Evolutionary conservation across 1,140 invertebrate species (phyloP).

Genomic region (Coelopa frigida): DNA sequence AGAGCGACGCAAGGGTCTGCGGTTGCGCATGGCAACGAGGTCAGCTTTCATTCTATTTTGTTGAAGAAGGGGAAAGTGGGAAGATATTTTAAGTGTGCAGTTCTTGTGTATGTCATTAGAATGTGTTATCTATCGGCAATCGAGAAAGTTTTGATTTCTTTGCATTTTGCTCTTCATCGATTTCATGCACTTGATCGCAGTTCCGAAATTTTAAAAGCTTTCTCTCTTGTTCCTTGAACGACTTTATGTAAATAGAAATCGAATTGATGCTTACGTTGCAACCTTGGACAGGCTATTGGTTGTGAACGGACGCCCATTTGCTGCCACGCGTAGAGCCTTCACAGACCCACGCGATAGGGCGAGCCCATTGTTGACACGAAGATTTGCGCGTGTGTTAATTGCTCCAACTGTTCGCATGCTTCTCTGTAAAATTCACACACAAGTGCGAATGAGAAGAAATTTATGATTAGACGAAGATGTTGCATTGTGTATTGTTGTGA

Average conservation of each 20-base stretch:
- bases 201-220: no score
- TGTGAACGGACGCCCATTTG: slow-evolving; percentile 32
- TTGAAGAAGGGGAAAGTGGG: slow-evolving; percentile 6
- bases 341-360: slow-evolving; percentile 20
- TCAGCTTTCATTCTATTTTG: slow-evolving; percentile 37
- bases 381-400: no score
- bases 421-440: slow-evolving; percentile 40
- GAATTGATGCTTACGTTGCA: slow-evolving; percentile 42
- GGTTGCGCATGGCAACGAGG: slow-evolving; percentile 21
- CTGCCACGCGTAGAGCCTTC: slow-evolving; percentile 33
- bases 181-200: no score
- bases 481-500: slow-evolving; percentile 9
- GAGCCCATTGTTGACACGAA: no score
- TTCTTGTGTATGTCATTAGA: background rate
- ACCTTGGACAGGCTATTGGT: slow-evolving; percentile 34
- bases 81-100: slow-evolving; percentile 2
- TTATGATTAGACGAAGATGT: slow-evolving; percentile 6
- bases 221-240: no score
- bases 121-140: background rate
- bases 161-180: background rate
- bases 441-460: slow-evolving; percentile 12
- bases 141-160: slow-evolving; percentile 3
- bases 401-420: slow-evolving; percentile 29
- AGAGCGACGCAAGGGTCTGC: slow-evolving; percentile 19
- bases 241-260: slow-evolving; percentile 15